These are phyloP conservation scores for Stictonetta naevosa DNA, from an alignment of 2,113 vertebrate species.

Conservation along the genomic window DNA sequence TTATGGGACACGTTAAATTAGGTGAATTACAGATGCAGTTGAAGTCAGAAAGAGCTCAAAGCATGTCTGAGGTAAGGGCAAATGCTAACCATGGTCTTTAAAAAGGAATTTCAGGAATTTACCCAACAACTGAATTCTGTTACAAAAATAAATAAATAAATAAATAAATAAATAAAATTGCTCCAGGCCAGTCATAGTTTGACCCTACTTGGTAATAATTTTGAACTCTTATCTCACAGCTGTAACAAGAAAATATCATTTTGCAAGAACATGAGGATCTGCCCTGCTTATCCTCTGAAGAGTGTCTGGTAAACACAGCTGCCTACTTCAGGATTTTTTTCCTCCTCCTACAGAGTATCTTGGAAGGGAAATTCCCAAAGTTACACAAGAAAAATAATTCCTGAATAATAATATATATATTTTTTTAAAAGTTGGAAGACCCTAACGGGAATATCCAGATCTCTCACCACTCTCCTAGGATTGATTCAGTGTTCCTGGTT, in stretches of 20 bases:
- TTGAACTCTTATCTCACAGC: neutral
- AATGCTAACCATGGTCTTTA: neutral
- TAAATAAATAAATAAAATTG: neutral
- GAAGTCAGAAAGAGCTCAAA: neutral
- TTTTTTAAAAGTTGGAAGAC: neutral
- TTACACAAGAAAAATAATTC: neutral
- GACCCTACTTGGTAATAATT: neutral
- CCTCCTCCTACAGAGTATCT: neutral
- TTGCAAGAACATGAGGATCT: neutral
- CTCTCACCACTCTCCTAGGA: neutral
- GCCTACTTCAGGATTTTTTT: neutral
- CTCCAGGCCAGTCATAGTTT: neutral
- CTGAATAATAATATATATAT: neutral
- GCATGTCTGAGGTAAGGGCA: neutral
- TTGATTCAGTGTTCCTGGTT: neutral
- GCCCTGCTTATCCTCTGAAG: neutral
- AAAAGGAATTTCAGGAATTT: neutral
- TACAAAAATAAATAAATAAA: neutral
- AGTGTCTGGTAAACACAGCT: constrained; percentile 7
- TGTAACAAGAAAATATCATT: neutral
- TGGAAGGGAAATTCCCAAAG: constrained; percentile 39
- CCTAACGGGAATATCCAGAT: neutral
- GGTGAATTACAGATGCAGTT: neutral
- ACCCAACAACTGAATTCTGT: neutral
- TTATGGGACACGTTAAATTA: neutral